A percentile compares a stretch with the other conserved stretches of the same genome.
Evolutionary conservation across 2,113 vertebrate species (phyloP).

Genomic region (Pituophis catenifer): DNA sequence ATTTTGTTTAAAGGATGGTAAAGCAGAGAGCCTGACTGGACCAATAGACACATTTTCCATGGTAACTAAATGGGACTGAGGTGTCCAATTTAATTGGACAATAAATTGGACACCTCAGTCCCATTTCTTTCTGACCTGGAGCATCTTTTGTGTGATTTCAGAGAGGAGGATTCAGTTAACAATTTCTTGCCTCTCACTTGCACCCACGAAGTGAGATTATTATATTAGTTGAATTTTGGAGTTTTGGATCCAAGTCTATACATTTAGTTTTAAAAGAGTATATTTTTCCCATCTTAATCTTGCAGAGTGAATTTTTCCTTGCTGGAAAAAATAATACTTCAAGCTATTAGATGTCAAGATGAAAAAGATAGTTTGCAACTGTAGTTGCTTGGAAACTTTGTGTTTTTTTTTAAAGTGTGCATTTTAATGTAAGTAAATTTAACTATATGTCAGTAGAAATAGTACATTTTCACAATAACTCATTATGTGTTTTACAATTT

Average conservation of each 20-base stretch:
- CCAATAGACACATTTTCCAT: not conserved
- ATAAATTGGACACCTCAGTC: not conserved
- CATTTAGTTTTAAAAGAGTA: not conserved
- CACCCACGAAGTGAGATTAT: not conserved
- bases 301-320: not conserved
- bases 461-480: not conserved
- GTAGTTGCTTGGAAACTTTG: not conserved
- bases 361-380: not conserved
- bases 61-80: not conserved
- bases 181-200: not conserved
- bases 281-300: not conserved
- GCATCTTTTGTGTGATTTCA: not conserved
- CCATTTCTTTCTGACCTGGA: not conserved
- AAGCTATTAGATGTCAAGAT: not conserved
- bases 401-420: not conserved
- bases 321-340: not conserved
- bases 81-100: too few species aligned
- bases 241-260: not conserved
- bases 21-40: not conserved
- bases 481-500: slow-evolving; percentile 23
- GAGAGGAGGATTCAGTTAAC: not conserved
- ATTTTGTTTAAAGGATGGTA: not conserved
- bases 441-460: not conserved
- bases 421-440: not conserved
- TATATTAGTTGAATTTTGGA: not conserved